Conservation (phyloP, 2,113 vertebrate species). For the Oreotrochilus melanogaster region DNA sequence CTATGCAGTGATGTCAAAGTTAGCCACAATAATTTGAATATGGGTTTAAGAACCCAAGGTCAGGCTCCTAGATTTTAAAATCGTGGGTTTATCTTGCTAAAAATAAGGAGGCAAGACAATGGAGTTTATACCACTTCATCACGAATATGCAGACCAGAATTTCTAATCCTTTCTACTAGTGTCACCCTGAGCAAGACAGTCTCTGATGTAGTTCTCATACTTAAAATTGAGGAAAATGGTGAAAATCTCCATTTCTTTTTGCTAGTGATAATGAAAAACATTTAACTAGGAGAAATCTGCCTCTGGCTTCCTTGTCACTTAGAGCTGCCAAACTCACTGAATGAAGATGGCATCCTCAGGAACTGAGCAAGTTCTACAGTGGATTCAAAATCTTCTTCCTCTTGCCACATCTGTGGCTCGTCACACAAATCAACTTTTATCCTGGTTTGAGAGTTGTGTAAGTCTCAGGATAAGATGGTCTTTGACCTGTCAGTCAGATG, state of each 20-base stretch:
- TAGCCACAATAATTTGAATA: background rate
- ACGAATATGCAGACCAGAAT: background rate
- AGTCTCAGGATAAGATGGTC: background rate
- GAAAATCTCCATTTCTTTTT: background rate
- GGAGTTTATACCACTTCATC: background rate
- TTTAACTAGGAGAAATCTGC: background rate
- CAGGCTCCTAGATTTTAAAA: background rate
- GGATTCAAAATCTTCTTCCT: background rate
- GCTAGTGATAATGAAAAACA: background rate
- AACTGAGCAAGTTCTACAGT: background rate
- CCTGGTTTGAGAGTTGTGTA: background rate
- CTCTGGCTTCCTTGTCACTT: background rate
- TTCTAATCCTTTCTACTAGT: background rate
- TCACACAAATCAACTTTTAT: background rate
- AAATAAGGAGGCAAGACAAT: background rate
- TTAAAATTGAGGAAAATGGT: background rate
- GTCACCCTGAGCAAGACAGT: background rate
- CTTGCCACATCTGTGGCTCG: background rate
- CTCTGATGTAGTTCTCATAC: background rate
- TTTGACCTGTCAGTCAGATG: background rate
- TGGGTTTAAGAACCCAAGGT: background rate
- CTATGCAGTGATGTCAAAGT: background rate
- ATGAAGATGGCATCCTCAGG: background rate
- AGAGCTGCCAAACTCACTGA: background rate
- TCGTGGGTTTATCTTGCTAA: background rate